Conservation (phyloP, 23 tunicate species). For the Oikopleura albicans region DNA sequence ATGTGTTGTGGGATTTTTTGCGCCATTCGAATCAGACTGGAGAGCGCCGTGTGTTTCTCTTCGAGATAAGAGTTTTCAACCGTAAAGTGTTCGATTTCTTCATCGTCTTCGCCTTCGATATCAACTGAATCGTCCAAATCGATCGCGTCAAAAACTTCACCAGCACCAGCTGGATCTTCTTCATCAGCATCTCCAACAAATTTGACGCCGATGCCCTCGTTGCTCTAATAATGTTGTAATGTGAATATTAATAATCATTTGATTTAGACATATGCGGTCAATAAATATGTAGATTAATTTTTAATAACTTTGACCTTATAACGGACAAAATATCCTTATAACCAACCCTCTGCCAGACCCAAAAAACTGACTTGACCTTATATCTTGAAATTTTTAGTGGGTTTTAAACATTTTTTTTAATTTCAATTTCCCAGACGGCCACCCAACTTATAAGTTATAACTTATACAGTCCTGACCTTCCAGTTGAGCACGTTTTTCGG, state of each 20-base stretch:
- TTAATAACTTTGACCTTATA: no score
- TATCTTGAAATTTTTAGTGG: background rate
- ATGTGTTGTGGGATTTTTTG: constrained; percentile 3
- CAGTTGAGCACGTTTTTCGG: no score
- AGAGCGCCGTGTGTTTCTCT: constrained; percentile 12
- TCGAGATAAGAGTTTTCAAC: background rate
- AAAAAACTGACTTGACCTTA: background rate
- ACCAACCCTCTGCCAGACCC: no score
- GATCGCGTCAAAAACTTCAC: background rate
- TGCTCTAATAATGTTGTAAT: background rate
- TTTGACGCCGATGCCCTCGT: background rate
- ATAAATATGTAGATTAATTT: no score
- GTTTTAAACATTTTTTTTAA: background rate
- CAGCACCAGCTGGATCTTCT: background rate
- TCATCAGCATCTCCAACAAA: background rate
- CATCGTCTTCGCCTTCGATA: constrained; percentile 8
- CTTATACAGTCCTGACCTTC: no score
- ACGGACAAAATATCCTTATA: no score
- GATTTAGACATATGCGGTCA: no score
- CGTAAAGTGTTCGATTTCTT: constrained; percentile 12
- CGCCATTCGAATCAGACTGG: constrained; percentile 12
- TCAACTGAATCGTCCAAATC: constrained; percentile 9
- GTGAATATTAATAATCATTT: no score
- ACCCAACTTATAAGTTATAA: no score
- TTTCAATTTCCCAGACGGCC: background rate